Evolutionary conservation across 2,797 vertebrate genomes (phyloP), one percentile per base, ranked within the genome.

Genomic region (Sparus aurata): DNA sequence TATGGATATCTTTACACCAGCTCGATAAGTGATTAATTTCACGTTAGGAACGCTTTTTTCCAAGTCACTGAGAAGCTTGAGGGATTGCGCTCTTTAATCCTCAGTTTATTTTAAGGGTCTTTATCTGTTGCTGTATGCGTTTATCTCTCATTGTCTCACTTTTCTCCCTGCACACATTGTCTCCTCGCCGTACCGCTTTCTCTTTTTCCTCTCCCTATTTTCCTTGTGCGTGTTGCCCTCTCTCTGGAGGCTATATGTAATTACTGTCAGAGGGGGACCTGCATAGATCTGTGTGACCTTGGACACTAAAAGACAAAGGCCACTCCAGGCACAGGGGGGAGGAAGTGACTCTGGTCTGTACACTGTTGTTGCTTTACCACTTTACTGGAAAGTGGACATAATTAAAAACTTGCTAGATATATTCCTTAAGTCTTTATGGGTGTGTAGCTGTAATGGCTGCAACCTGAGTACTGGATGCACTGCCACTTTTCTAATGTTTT

Each of bases 231-330:
- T 75, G 75, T 75, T 69, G 76, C 67, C 23, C 77, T 77, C 79
- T 86, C 91, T 91, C 89, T 74, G 84, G 89, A 90, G 93, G 90
- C 93, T 76, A 80, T 86, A 80, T 92, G 89, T 94, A 94, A 95
- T 94, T 92, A 93, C 92, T 94, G 93, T 92, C 90, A 73, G 79
- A 88, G 89, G 93, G 91, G 87, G 83, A 89, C 89, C 90, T 75
- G 85, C 80, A 84, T 72, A 86, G 92, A 92, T 92, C 87, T 88
- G 67, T 79, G 88, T 89, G 88, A 94, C 93, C 92, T 93, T 94
- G 91, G 89, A 85, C 89, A 87, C 76, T 80, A 66, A 78, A 84
- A 93, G 87, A 87, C 92, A 84, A 69, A 90, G 87, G 90, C 83
- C 89, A 84, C 91, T 89, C 63, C 85, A 72, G 82, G 87, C 90